Base-by-base conservation (phyloP, 2,888 invertebrate species). In the Cosmia trapezina region DNA sequence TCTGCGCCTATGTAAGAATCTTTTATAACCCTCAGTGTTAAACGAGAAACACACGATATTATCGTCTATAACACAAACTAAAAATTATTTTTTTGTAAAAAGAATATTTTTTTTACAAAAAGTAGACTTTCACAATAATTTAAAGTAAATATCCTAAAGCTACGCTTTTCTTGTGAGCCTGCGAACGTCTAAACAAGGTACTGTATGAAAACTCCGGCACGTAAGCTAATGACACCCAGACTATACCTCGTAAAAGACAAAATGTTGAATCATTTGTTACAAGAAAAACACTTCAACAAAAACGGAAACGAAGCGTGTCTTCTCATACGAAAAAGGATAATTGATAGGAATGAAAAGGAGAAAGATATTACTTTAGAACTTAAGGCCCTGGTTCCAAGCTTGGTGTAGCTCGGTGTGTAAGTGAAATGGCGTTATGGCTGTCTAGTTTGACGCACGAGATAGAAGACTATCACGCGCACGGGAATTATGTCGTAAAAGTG, bases 221-320 rank as follows among this genome's bases (percentile, higher is more conserved):
- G 19, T 22, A 51, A 57, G 9, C 9, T 51, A 33, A 61, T 37
- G 4, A 11, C 4, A 28, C 14, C 19, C 11, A 62, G 49, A 28
- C 7, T 28, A 28, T 54, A 37, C n/a, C 53, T 37, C 37, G 45
- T 7, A 2, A 11, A 74, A 49, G 19, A 47, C 19, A 47, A 74
- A 54, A 49, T 14, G 33, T 60, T 7, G 11, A 51, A 61, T 28
- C 49, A 51, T 61, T 57, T 56, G 43, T 54, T 17, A 69, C 6
- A 45, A 43, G 54, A 53, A 76, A 77, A 51, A 59, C 14, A 49
- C 47, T 57, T 75, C 4, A 33, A 53, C 14, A 69, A 60, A 74
- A 74, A 77, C 51, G 17, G 41, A 59, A 33, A 2, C 17, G 22
- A 22, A 60, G 3, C 22, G 22, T 37, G 19, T 41, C 19, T 14